Evolutionary conservation across 2,113 vertebrate genomes (phyloP).

Genomic region (Oncorhynchus keta): DNA sequence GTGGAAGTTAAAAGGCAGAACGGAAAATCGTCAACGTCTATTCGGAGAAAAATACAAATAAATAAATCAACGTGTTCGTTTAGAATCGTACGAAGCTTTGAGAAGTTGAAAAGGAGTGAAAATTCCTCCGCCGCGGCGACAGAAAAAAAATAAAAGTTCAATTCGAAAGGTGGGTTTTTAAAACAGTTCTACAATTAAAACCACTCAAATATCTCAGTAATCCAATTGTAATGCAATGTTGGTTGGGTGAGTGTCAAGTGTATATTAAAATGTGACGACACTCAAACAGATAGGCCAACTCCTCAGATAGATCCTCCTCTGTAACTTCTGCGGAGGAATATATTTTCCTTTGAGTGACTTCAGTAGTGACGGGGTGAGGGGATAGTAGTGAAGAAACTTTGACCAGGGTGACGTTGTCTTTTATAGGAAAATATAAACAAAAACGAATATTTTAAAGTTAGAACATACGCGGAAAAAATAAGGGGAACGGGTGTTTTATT

Average conservation of each 20-base stretch:
- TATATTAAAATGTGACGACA: neutral
- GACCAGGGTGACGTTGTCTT: slow-evolving; percentile 14
- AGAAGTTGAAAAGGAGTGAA: slow-evolving; percentile 68
- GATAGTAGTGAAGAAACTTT: slow-evolving; percentile 51
- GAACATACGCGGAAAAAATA: neutral
- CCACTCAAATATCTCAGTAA: neutral
- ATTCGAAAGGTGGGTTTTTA: neutral
- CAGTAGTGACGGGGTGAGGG: slow-evolving; percentile 32
- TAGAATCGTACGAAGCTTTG: slow-evolving; percentile 71
- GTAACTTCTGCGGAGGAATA: slow-evolving; percentile 72
- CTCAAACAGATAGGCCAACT: too few species aligned
- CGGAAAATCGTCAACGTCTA: slow-evolving; percentile 35
- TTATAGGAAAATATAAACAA: neutral
- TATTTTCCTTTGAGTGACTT: slow-evolving; percentile 28
- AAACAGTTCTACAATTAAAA: neutral
- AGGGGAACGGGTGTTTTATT: neutral
- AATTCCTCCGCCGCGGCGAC: slow-evolving; percentile 78
- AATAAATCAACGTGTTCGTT: slow-evolving; percentile 70
- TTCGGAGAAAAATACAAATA: slow-evolving; percentile 28
- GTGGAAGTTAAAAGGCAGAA: slow-evolving; percentile 37
- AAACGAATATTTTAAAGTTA: neutral
- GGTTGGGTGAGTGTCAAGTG: neutral
- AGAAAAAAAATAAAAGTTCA: slow-evolving; percentile 34
- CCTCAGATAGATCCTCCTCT: neutral
- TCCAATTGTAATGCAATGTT: neutral